These are phyloP conservation scores for Bettongia penicillata DNA, from an alignment of 2,113 vertebrate genomes.

Conservation along the genomic window DNA sequence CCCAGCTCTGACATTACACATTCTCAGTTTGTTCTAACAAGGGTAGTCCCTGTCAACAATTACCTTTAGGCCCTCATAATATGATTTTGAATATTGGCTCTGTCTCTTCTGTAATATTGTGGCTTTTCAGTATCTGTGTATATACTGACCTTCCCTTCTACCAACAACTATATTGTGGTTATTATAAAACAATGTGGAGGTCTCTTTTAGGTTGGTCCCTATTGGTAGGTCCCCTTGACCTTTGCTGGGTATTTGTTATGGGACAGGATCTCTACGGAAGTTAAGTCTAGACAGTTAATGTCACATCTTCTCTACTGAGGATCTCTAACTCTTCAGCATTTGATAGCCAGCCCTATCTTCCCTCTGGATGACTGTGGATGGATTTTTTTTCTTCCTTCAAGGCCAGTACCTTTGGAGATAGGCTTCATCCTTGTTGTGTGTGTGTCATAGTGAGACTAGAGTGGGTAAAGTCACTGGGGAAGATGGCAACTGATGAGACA, in stretches of 20 bases:
- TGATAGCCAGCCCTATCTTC: background rate
- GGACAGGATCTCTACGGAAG: background rate
- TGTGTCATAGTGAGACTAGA: background rate
- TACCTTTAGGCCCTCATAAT: background rate
- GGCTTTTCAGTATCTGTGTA: background rate
- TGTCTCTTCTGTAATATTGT: background rate
- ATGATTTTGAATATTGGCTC: background rate
- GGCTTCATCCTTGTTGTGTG: background rate
- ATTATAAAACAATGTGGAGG: background rate
- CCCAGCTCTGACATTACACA: background rate
- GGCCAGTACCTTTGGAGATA: background rate
- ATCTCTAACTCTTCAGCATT: background rate
- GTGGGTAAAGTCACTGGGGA: background rate
- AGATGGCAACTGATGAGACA: background rate
- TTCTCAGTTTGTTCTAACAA: background rate
- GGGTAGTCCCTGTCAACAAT: background rate
- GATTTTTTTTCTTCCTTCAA: background rate
- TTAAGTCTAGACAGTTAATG: background rate
- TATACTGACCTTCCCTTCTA: background rate
- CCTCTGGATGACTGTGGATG: background rate
- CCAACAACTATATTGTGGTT: background rate
- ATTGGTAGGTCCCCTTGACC: background rate
- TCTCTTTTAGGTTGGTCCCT: background rate
- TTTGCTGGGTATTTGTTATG: background rate
- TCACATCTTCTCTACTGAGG: background rate